These are phyloP conservation scores for Catotricha subobsoleta DNA, from an alignment of 2,888 invertebrate genomes.

Conservation along the genomic window DNA sequence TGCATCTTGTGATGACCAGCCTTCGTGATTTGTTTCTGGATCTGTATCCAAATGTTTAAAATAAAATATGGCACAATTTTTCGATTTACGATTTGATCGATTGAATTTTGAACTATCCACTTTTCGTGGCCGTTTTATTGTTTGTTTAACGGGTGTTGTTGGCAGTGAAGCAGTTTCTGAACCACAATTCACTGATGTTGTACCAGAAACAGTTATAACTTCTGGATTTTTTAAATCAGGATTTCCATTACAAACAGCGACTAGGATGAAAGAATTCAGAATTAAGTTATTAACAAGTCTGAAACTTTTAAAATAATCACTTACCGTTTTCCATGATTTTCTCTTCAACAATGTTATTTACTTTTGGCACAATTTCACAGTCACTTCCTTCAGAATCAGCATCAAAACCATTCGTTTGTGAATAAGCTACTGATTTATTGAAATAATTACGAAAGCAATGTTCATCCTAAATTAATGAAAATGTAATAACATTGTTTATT, in stretches of 20 bases:
- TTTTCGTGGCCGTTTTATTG: constrained; percentile 32
- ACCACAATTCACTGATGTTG: background rate
- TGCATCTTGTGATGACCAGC: constrained; percentile 18
- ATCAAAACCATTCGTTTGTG: constrained; percentile 32
- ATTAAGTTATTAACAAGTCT: constrained; percentile 14
- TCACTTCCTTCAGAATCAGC: constrained; percentile 40
- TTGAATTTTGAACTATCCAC: constrained; percentile 43
- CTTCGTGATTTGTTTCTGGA: constrained; percentile 39
- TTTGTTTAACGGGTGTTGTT: constrained; percentile 6
- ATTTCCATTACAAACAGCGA: background rate
- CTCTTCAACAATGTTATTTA: background rate
- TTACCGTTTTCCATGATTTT: background rate
- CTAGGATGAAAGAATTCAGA: too few relatives aligned
- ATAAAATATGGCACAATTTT: constrained; percentile 69
- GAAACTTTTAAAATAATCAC: background rate
- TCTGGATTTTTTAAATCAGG: background rate
- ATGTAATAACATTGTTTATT: background rate
- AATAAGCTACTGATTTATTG: constrained; percentile 3
- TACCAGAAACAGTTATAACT: background rate
- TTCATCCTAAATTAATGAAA: constrained; percentile 5
- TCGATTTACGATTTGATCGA: constrained; percentile 58
- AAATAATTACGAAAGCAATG: constrained; percentile 4
- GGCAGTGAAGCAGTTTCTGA: constrained; percentile 2
- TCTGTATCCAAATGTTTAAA: constrained; percentile 77
- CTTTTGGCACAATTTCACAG: constrained; percentile 23